Percentiles rank a stretch among this genome's conserved stretches.
These are phyloP conservation scores for Drosophila gunungcola DNA, from an alignment of 1,140 invertebrate genomes.

Conservation along the genomic window DNA sequence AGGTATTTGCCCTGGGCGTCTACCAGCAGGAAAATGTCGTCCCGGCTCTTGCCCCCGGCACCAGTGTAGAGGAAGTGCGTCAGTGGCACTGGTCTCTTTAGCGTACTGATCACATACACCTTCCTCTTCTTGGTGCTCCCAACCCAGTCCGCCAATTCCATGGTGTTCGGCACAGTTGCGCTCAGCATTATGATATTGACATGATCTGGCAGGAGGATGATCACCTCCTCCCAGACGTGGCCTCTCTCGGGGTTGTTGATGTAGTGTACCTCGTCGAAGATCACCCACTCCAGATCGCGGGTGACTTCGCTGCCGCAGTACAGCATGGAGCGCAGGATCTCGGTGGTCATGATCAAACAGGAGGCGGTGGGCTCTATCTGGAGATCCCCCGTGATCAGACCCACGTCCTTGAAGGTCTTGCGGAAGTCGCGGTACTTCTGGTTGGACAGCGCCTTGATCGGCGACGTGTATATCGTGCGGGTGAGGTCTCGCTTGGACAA, in stretches of 20 bases:
- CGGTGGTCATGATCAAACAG: constrained; percentile 99
- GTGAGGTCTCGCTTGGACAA: constrained; percentile 97
- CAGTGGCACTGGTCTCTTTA: constrained; percentile 97
- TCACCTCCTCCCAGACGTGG: constrained; percentile 99
- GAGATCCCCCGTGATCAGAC: constrained; percentile 97
- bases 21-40: constrained; percentile 94
- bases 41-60: constrained; percentile 90
- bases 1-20: constrained; percentile 90
- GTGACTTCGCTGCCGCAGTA: constrained; percentile 98
- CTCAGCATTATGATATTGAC: constrained; percentile 98
- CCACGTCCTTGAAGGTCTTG: constrained; percentile 95
- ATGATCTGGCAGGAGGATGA: constrained; percentile 97
- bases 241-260: constrained; percentile 99
- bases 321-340: constrained; percentile 98
- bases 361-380: constrained; percentile 97
- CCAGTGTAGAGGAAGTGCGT: constrained; percentile 97
- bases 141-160: constrained; percentile 99
- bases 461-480: constrained; percentile 98
- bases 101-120: constrained; percentile 97
- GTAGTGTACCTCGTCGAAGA: constrained; percentile 99
- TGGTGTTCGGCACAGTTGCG: constrained; percentile 98
- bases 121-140: constrained; percentile 96
- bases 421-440: constrained; percentile 99
- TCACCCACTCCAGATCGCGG: constrained; percentile 98
- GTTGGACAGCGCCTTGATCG: constrained; percentile 99